Percentiles rank a stretch among this genome's conserved stretches.
These are phyloP conservation scores for Brassicogethes aeneus DNA, from an alignment of 2,888 invertebrate genomes.

Conservation along the genomic window DNA sequence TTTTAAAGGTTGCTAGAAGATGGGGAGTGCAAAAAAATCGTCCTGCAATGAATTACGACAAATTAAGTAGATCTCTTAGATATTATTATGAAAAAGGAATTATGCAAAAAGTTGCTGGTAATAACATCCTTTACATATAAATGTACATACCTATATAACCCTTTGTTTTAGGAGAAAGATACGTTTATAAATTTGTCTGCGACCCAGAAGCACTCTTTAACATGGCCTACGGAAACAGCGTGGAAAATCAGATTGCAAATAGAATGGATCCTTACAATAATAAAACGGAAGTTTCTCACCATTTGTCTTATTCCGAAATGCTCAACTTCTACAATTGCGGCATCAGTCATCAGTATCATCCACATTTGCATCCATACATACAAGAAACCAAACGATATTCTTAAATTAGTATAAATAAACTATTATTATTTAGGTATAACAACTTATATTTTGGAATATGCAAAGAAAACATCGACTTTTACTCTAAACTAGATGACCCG, in stretches of 20 bases:
- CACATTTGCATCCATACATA: slow-evolving; percentile 38
- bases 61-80: slow-evolving; percentile 84
- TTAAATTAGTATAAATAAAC: too few relatives aligned
- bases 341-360: slow-evolving; percentile 37
- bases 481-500: too few relatives aligned
- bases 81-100: slow-evolving; percentile 98
- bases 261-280: slow-evolving; percentile 33
- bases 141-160: too few relatives aligned
- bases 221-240: slow-evolving; percentile 55
- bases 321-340: slow-evolving; percentile 41
- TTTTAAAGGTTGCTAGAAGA: slow-evolving; percentile 71
- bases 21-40: slow-evolving; percentile 97
- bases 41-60: slow-evolving; percentile 97
- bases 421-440: too few relatives aligned
- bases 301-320: slow-evolving; percentile 40
- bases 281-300: slow-evolving; percentile 35
- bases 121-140: slow-evolving; percentile 10
- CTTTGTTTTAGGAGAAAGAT: slow-evolving; percentile 67
- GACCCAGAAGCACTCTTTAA: slow-evolving; percentile 86
- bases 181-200: slow-evolving; percentile 95
- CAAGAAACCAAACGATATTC: slow-evolving; percentile 31
- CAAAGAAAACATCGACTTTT: too few relatives aligned
- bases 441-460: too few relatives aligned
- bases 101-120: slow-evolving; percentile 93
- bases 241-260: slow-evolving; percentile 19